These are phyloP conservation scores for Leontopithecus rosalia DNA, from an alignment of 2,797 vertebrate genomes.

Conservation along the genomic window DNA sequence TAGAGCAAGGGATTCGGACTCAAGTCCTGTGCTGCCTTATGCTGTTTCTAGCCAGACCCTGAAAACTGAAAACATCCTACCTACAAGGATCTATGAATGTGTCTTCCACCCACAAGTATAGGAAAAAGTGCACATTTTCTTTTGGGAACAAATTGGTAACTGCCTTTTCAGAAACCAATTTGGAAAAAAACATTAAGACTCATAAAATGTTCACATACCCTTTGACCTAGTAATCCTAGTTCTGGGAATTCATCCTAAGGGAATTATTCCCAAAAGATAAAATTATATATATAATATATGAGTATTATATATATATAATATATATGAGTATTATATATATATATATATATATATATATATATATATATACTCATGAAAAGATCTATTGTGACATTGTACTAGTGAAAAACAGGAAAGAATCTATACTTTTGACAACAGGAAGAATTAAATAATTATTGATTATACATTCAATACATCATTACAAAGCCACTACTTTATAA, in stretches of 20 bases:
- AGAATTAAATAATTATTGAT: conserved; percentile 6
- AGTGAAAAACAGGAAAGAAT: neutral
- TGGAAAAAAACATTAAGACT: conserved; percentile 66
- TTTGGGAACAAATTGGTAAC: conserved; percentile 63
- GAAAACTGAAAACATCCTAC: conserved; percentile 46
- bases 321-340: too few species aligned
- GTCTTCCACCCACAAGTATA: conserved; percentile 27
- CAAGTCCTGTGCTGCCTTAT: neutral
- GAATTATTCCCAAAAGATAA: conserved; percentile 36
- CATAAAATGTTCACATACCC: conserved; percentile 66
- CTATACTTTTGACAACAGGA: neutral
- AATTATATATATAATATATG: neutral
- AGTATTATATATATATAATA: neutral
- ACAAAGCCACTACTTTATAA: neutral
- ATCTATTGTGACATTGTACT: neutral
- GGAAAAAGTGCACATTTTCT: conserved; percentile 55
- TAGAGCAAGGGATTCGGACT: neutral
- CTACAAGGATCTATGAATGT: neutral
- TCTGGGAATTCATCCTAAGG: conserved; percentile 64
- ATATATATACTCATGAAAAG: conserved; percentile 3
- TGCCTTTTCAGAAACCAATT: conserved; percentile 70
- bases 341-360: too few species aligned
- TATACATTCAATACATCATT: neutral
- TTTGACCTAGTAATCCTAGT: conserved; percentile 68
- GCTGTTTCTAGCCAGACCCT: neutral